phyloP scores from a whole-genome alignment of 2,113 vertebrate species.

The Tiliqua scincoides region DNA sequence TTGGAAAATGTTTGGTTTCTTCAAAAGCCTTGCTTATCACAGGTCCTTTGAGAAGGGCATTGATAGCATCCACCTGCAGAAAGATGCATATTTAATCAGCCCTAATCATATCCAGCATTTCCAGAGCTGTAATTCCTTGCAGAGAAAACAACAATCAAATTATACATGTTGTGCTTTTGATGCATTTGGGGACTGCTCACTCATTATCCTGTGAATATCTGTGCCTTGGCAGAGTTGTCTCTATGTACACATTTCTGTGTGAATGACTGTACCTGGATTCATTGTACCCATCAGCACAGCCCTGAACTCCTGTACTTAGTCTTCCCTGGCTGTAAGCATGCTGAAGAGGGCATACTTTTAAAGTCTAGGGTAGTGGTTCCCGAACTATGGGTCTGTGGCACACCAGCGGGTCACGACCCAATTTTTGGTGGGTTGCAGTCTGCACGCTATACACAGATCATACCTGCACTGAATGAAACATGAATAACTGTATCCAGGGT shows the following conservation, averaged over 20 bases:
- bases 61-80: constrained; percentile 92
- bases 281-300: background rate
- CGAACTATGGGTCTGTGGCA: too few species aligned
- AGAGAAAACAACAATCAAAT: background rate
- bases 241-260: too few species aligned
- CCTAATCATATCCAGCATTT: constrained; percentile 17
- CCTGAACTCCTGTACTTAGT: background rate
- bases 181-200: too few species aligned
- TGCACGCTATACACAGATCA: too few species aligned
- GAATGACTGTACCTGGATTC: too few species aligned
- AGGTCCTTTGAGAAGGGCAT: constrained; percentile 89
- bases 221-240: too few species aligned
- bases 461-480: too few species aligned
- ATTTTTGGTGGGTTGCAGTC: too few species aligned
- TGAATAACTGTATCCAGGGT: too few species aligned
- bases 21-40: constrained; percentile 94
- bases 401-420: too few species aligned
- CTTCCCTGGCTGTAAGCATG: background rate
- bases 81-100: background rate
- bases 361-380: background rate
- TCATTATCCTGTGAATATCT: too few species aligned
- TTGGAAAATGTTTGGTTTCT: constrained; percentile 94
- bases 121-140: background rate
- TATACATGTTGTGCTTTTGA: background rate
- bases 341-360: background rate